phyloP scores from a whole-genome alignment of 1,140 invertebrate species.

The Calliopsis andreniformis region DNA sequence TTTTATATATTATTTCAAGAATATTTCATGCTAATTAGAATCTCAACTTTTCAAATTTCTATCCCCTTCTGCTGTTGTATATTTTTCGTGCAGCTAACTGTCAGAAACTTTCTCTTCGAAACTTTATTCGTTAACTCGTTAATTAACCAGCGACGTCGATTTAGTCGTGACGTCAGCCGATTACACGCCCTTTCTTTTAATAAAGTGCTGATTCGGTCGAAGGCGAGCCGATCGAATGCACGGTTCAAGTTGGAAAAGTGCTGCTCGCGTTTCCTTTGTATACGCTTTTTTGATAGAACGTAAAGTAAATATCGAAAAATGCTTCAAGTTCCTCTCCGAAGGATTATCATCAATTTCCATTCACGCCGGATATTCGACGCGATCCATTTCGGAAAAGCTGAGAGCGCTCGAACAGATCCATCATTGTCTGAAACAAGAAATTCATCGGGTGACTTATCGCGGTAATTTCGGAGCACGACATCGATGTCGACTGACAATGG shows the following conservation, averaged over 20 bases:
- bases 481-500: slow-evolving; percentile 35
- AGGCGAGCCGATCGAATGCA: background rate
- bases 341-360: slow-evolving; percentile 20
- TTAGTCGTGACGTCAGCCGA: background rate
- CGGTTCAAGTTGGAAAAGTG: too few relatives aligned
- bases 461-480: slow-evolving; percentile 35
- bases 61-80: background rate
- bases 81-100: background rate
- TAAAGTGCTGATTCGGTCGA: background rate
- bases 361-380: background rate
- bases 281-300: background rate
- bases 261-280: background rate
- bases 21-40: background rate
- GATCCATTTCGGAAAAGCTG: slow-evolving; percentile 1
- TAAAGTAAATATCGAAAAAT: background rate
- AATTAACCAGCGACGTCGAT: too few relatives aligned
- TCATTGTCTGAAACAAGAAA: slow-evolving; percentile 28
- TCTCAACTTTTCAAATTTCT: background rate
- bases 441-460: slow-evolving; percentile 25
- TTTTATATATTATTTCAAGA: background rate
- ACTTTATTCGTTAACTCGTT: background rate
- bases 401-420: background rate
- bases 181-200: background rate
- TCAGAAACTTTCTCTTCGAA: background rate
- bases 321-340: background rate